Evolutionary conservation across 1,140 invertebrate species (phyloP), one percentile per base, ranked within the genome.

Genomic region (Bombus huntii): DNA sequence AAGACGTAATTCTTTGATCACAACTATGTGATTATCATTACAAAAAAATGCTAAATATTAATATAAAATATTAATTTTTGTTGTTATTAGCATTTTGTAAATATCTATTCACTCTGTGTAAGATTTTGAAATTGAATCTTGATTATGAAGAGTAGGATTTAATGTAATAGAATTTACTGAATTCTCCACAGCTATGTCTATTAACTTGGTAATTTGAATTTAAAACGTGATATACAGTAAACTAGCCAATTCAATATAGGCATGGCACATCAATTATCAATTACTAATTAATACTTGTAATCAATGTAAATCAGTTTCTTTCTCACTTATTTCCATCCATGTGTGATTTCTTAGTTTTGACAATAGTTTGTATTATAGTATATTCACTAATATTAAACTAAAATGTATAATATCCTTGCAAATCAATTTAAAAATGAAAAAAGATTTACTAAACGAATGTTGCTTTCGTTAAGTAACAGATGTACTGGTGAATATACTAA

Each of bases 11-110:
- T 73, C 62, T 73, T 86, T 71, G 47, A 82, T 44, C 39, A 71
- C 80, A 72, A 59, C 34, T 71, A n/a, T 75, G 59, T 87, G 83
- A 89, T 62, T 62, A 77, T 77, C 75, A 74, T 44, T 68, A 81
- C 42, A 85, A n/a, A 13, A 62, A 62, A 87, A 78, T 80, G 39
- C 73, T 88, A 44, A 90, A 85, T 85, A 89, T 72, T 87, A 88
- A 87, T 86, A 87, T 91, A 89, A 78, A 80, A 81, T 80, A 88
- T 87, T 86, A 87, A 65, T 79, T 91, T 86, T 87, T 80, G 37
- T 85, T 91, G 83, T 87, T 87, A 86, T 65, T 87, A 85, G 85
- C 81, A 81, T 91, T 91, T 91, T 91, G 91, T 91, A 91, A 90
- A 91, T 91, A 91, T 88, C 91, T 73, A 88, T 89, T 91, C 73